Base-by-base conservation (phyloP, 2,113 vertebrate genomes). In the Arenaria interpres region DNA sequence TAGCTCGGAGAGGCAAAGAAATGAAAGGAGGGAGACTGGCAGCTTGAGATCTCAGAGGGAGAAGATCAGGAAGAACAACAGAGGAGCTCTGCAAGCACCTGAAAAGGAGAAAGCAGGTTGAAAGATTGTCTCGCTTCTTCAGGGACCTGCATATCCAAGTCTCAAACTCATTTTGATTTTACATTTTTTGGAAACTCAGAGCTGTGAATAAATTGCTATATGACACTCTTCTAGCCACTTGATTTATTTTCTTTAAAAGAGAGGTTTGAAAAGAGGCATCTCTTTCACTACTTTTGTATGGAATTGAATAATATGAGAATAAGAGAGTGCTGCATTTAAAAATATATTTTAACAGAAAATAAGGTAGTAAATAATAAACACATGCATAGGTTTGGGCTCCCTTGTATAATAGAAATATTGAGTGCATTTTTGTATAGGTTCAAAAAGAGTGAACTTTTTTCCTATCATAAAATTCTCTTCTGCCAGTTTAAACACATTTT, bases 171-270 rank as follows among this genome's bases (percentile, higher is more conserved):
- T 84, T 89, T 91, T 63, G 20, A 67, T 74, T 92, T 84, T 72
- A 51, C 12, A 19, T 57, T 62, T 94, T 90, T 79, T 64, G 30
- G 33, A 78, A 91, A 82, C 60, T 48, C 60, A 85, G 30, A 72
- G 30, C 39, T 91, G 19, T 2, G 25, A 64, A 73, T 89, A 60
- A 69, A 73, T 76, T 85, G 19, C 33, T 86, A 48, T 12, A 37
- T 5, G 4, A 72, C 1, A 2, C 7, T 68, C 14, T 78, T 92
- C 37, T 72, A 86, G 43, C 32, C n/a, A 48, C 57, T 72, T 92
- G 73, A 72, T 84, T 85, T 95, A 93, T 87, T 94, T 95, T 89
- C 73, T 85, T 75, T 72, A 48, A 90, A 78, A 48, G 28, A 87
- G 12, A 43, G 20, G 3, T 78, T 92, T 87, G 19, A 74, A 86